phyloP scores from a whole-genome alignment of 2,797 vertebrate genomes.

The Girardinus metallicus region DNA sequence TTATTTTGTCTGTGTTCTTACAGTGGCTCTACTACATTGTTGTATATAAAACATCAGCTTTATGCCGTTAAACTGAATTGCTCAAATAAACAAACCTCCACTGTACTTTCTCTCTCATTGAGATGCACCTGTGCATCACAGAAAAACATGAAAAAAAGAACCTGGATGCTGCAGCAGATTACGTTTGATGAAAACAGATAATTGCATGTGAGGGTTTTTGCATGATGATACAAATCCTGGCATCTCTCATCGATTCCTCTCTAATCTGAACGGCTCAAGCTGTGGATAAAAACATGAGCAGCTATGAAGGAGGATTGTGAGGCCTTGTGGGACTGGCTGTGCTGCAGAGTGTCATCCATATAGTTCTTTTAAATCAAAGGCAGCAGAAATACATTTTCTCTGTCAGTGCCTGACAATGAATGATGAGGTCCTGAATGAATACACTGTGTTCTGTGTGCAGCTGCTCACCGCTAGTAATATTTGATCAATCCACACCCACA shows the following conservation, averaged over 20 bases:
- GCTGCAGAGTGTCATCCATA: constrained; percentile 30
- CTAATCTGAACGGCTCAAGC: constrained; percentile 24
- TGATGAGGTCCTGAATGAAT: constrained; percentile 8
- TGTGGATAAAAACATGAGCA: constrained; percentile 39
- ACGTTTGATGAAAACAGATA: not conserved
- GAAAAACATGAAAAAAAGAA: not conserved
- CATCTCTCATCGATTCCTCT: constrained; percentile 23
- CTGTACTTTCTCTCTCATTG: not conserved
- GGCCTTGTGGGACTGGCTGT: constrained; percentile 18
- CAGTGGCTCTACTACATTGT: too few species aligned
- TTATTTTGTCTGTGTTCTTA: not conserved
- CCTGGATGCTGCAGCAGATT: not conserved
- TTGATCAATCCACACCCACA: not conserved
- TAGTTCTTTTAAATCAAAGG: constrained; percentile 37
- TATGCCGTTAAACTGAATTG: not conserved
- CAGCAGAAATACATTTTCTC: constrained; percentile 17
- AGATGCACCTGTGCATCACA: constrained; percentile 2
- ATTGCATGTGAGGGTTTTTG: constrained; percentile 6
- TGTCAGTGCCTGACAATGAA: constrained; percentile 7
- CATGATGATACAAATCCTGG: constrained; percentile 17
- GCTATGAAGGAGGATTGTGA: constrained; percentile 8
- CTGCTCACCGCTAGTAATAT: constrained; percentile 18
- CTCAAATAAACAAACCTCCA: not conserved
- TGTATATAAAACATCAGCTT: not conserved
- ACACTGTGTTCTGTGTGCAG: not conserved